Evolutionary conservation across 2,113 vertebrate species (phyloP), one percentile per base, ranked within the genome.

Genomic region (Caloenas nicobarica): DNA sequence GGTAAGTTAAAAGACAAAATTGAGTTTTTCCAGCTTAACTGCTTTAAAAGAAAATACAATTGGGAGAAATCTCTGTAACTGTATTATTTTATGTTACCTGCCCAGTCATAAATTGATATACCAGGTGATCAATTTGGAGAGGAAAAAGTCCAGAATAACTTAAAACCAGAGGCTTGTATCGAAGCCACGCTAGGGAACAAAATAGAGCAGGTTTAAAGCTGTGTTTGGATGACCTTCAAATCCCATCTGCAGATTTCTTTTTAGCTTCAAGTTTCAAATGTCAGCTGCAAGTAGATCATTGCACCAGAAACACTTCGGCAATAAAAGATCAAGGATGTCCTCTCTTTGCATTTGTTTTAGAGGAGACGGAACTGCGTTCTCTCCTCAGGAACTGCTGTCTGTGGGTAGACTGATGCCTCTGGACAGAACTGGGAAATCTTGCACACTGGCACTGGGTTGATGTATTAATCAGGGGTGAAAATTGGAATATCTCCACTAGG

Each of bases 191-290:
- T 66, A 94, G 91, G 73, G 11, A 97, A 46, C 58, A 87, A 93
- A 92, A 72, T 9, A 86, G 83, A 85, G 70, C 86, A 87, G 73
- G 78, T 87, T 92, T 94, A 79, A 95, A 94, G 86, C 95, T 84
- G 57, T 81, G 77, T 87, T 96, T 96, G 96, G 95, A 91, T 94
- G 96, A 97, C 96, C 96, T 97, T 97, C 96, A 96, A 92, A 93
- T 90, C 83, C 91, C 95, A 91, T 96, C 73, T 92, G 96, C 5
- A 15, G 68, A 68, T 77, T 91, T 84, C 81, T 71, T 89, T 89
- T 93, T 93, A 93, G 96, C 78, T 89, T 97, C 95, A 89, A 50
- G 78, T 97, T 97, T 97, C 96, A 96, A 95, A 96, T 93, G 96
- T 96, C 96, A 96, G 94, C 95, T 91, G 92, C 86, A 89, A 94